These are phyloP conservation scores for Brachyistius frenatus DNA, from an alignment of 2,113 vertebrate genomes.

Conservation along the genomic window DNA sequence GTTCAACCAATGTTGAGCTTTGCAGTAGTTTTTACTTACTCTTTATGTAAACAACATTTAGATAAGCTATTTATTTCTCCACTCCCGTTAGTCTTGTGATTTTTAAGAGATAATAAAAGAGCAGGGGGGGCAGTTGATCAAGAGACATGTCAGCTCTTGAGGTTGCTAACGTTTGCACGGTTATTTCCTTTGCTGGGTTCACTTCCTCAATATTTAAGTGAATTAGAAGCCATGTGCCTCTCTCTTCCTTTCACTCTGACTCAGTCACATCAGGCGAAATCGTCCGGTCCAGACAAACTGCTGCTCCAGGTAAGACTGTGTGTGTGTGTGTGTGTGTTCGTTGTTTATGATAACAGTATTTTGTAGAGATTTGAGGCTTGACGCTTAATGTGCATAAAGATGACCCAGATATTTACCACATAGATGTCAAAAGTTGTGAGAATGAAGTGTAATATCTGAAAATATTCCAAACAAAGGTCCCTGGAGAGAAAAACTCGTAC, in stretches of 20 bases:
- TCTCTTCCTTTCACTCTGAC: slow-evolving; percentile 60
- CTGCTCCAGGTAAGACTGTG: slow-evolving; percentile 49
- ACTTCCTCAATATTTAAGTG: slow-evolving; percentile 64
- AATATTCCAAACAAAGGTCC: neutral
- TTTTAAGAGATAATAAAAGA: too few relatives aligned
- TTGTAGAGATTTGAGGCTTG: neutral
- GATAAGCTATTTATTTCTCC: too few relatives aligned
- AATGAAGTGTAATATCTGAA: neutral
- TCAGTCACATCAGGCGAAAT: slow-evolving; percentile 2
- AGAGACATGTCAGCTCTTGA: too few relatives aligned
- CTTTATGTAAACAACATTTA: too few relatives aligned
- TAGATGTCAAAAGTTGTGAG: neutral
- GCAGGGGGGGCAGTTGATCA: too few relatives aligned
- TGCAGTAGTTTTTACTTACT: too few relatives aligned
- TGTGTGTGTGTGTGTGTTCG: neutral
- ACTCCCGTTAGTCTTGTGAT: too few relatives aligned
- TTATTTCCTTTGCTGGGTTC: neutral
- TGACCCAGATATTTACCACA: too few relatives aligned
- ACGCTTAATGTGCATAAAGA: neutral
- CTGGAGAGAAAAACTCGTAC: too few relatives aligned
- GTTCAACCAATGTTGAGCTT: too few relatives aligned
- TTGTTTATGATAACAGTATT: neutral
- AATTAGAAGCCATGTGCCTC: slow-evolving; percentile 52
- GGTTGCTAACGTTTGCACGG: too few relatives aligned
- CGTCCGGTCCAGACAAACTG: neutral